Conservation (phyloP, 1,140 invertebrate species). For the Cherax quadricarinatus region DNA sequence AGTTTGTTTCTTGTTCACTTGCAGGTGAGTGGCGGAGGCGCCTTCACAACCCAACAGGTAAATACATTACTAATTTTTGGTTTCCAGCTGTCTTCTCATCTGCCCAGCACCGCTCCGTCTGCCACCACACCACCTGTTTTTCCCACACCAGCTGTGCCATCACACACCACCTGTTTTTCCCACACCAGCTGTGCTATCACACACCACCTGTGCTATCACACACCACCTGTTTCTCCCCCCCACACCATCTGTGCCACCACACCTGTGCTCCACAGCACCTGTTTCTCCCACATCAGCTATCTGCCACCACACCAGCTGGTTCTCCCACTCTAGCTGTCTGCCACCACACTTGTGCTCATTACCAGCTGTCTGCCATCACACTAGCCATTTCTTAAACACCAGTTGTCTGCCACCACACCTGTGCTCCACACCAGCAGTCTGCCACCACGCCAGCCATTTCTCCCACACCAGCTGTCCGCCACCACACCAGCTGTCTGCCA, state of each 20-base stretch:
- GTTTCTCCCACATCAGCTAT: not conserved
- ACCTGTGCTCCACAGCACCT: not conserved
- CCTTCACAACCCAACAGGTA: not conserved
- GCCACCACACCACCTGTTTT: no score
- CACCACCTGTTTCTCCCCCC: no score
- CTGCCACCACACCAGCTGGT: not conserved
- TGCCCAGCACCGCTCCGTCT: not conserved
- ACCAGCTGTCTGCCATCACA: not conserved
- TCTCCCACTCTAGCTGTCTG: not conserved
- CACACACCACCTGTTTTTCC: no score
- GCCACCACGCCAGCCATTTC: not conserved
- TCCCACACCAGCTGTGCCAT: no score
- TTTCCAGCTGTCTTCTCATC: not conserved
- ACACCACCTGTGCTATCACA: not conserved
- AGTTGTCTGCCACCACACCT: not conserved
- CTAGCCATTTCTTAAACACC: not conserved
- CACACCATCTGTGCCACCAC: not conserved
- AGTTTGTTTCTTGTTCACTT: not conserved
- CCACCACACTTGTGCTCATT: not conserved
- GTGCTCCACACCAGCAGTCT: not conserved
- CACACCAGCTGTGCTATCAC: not conserved
- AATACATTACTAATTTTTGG: not conserved
- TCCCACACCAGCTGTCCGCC: not conserved
- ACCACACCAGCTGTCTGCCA: not conserved
- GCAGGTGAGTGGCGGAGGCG: not conserved